Evolutionary conservation across 1,140 invertebrate species (phyloP), one percentile per base, ranked within the genome.

Genomic region (Eriocheir sinensis): DNA sequence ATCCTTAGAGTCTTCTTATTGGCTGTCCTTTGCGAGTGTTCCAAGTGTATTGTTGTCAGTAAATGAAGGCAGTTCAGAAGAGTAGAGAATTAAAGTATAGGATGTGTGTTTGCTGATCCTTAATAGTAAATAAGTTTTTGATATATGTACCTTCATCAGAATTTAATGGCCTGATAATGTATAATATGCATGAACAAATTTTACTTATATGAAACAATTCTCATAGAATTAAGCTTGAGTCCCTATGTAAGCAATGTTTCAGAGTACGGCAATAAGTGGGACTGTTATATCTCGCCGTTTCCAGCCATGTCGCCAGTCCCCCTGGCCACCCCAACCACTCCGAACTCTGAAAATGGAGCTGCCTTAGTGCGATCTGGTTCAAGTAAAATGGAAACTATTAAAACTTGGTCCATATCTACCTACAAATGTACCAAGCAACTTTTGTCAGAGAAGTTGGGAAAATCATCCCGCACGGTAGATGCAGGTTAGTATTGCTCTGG

Each of bases 401-500:
- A 98, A 96, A 99, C 98, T 96, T 99, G 99, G 99, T 98, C 99
- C 96, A 98, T 99, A 96, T 99, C 99, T 92, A 99, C 99, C 0
- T 99, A 99, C 96, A 99, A 99, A 97, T 99, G 99, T 96, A 99
- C 99, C 0, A 98, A 98, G 96, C 99, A 99, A 96, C 97, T 99
- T 81, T 98, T 99, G 97, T 98, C 99, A 96, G 99, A 99, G 96
- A 99, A 99, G 97, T 97, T 99, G 83, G 99, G 99, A 2, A 99
- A 99, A 97, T 98, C 98, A 72, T 98, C 98, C 27, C 97, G 98
- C 95, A 99, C 99, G 53, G 98, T 99, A 92, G 98, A 99, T 97
- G 98, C 98, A 96, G 98, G 98, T 98, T 96, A 96, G 48, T 93
- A 27, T n/a, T n/a, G n/a, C n/a, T n/a, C n/a, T n/a, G n/a, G n/a